phyloP scores from a whole-genome alignment of 1,140 invertebrate genomes.

The Diachasma alloeum region DNA sequence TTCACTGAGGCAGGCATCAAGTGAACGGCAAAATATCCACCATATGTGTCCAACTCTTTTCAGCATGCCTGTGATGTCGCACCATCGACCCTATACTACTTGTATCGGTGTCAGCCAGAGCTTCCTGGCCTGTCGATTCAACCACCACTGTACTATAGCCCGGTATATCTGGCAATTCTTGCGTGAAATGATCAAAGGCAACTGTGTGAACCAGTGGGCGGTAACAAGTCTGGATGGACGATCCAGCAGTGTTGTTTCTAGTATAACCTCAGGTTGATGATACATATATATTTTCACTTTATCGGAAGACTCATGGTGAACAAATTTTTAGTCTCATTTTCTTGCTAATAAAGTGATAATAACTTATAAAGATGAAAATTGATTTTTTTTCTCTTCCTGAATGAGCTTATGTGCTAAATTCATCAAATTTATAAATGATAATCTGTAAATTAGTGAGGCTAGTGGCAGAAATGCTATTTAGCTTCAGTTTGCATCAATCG shows the following conservation, averaged over 20 bases:
- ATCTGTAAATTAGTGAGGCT: no score
- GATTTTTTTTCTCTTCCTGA: no score
- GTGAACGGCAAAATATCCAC: background rate
- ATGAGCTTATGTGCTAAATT: no score
- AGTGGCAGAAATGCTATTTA: no score
- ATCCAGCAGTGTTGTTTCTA: background rate
- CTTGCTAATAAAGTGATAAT: no score
- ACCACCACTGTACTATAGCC: background rate
- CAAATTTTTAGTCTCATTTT: background rate
- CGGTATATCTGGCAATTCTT: conserved; percentile 15
- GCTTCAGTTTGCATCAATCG: no score
- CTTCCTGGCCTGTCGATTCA: conserved; percentile 4
- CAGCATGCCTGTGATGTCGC: background rate
- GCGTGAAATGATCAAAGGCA: conserved; percentile 28
- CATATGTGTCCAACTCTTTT: background rate
- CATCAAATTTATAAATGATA: no score
- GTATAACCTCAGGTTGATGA: background rate
- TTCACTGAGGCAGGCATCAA: no score
- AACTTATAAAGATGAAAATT: no score
- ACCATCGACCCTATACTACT: background rate
- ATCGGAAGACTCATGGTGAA: background rate
- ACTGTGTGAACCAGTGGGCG: background rate
- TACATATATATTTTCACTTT: background rate
- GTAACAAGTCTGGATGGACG: conserved; percentile 11
- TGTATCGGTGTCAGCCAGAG: background rate